Evolutionary conservation across 2,113 vertebrate genomes (phyloP), one percentile per base, ranked within the genome.

Genomic region (Suncus etruscus): DNA sequence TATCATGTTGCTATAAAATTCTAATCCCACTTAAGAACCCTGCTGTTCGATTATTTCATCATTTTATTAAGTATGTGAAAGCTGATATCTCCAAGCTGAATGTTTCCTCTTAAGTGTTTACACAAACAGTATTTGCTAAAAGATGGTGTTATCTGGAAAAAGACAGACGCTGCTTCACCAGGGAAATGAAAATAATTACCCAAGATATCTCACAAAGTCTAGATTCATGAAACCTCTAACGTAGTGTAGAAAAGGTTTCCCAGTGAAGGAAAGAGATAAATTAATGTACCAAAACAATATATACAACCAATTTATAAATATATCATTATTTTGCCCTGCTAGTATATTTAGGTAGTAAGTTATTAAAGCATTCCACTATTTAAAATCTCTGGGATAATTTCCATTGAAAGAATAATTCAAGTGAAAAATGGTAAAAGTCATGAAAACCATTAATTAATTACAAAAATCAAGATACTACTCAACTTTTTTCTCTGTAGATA

Each of bases 31-130:
- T 97, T 97, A 95, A 93, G 96, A 96, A 97, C 97, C 97, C 93
- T 94, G 96, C 94, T 83, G 72, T 96, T 98, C 97, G 98, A 95
- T 98, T 97, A 98, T 98, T 97, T 97, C 97, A 95, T 96, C 95
- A 97, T 98, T 98, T 98, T 98, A 98, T 98, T 97, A 98, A 97
- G 95, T 92, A 97, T 97, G 97, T 97, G 97, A 98, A 96, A 94
- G 95, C 78, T 95, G 93, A 97, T 96, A 98, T 97, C 97, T 97
- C 96, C 94, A 90, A 92, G 96, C 97, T 97, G 86, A 94, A 96
- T 24, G 45, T 86, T 96, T 95, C 96, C 97, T 96, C 91, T 97
- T 91, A 97, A 92, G 95, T 91, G 96, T 96, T 95, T 96, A 95
- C 95, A 98, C 95, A 98, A 98, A 97, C 93, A 96, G 50, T 86